Evolutionary conservation across 2,797 vertebrate genomes (phyloP), one percentile per base, ranked within the genome.

Genomic region (Linurgus olivaceus): DNA sequence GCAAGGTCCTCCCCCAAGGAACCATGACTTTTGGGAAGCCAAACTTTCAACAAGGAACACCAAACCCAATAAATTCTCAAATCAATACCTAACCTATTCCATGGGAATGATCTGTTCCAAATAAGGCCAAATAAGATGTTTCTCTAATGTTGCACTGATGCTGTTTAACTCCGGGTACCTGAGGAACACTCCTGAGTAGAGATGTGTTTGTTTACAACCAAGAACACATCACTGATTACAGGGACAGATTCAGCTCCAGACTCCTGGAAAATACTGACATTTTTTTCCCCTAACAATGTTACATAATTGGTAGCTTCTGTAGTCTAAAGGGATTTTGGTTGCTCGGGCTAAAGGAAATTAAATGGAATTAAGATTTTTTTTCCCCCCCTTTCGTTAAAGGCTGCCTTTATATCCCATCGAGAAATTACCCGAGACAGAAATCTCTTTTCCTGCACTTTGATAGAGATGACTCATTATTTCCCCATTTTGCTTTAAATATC

Each of bases 401-500:
- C 21, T 85, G 45, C 17, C 61, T 67, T 94, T 71, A 63, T 75
- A 68, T 26, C 54, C 26, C 58, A 86, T 4, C 0, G 16, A 87
- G 50, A 93, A 93, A 90, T 54, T 61, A 90, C 75, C 16, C 3
- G 44, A 86, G 74, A 63, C 52, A 89, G 66, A 93, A 95, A 92
- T 76, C 80, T 76, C 52, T 74, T 79, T 47, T 29, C 67, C 24
- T 90, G 40, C 44, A 42, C 54, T 90, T 70, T 28, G 79, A 52
- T 66, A 5, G 11, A 17, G 50, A 74, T 94, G 93, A 91, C 29
- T 95, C 92, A 94, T n/a, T 44, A 79, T 87, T 93, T 76, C 57
- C 54, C 25, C 50, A 51, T 68, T 92, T 92, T 73, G 35, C 84
- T 92, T 92, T 87, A 90, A 95, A 82, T 52, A 82, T 21, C 86